Percentiles rank a stretch among this genome's conserved stretches.
Evolutionary conservation across 2,113 vertebrate genomes (phyloP).

Genomic region (Triplophysa dalaica): DNA sequence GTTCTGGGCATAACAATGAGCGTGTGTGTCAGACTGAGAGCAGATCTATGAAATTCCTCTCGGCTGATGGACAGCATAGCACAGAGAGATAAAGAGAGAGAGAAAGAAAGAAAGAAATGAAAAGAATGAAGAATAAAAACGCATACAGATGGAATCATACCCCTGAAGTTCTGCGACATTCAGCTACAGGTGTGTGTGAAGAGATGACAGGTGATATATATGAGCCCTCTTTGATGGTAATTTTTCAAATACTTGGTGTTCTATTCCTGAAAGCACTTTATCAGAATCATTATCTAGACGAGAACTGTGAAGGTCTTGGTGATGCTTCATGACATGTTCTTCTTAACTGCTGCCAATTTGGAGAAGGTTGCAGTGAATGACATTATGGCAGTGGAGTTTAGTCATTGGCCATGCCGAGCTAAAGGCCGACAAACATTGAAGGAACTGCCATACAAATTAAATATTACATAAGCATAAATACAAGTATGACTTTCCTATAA

Average conservation of each 20-base stretch:
- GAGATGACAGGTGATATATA: not conserved
- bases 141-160: conserved; percentile 2
- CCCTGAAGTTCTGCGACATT: not conserved
- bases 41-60: not conserved
- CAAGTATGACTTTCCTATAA: too few species aligned
- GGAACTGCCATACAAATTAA: too few species aligned
- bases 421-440: too few species aligned
- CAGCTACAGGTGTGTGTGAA: conserved; percentile 17
- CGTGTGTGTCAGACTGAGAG: not conserved
- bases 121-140: not conserved
- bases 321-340: not conserved
- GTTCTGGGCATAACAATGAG: not conserved
- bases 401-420: too few species aligned
- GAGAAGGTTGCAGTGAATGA: too few species aligned
- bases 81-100: conserved; percentile 48
- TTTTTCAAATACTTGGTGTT: not conserved
- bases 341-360: not conserved
- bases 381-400: too few species aligned
- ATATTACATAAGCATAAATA: too few species aligned
- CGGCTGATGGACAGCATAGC: not conserved
- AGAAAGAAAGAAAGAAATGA: conserved; percentile 45
- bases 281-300: not conserved
- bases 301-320: not conserved
- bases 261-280: not conserved
- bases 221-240: not conserved